Conservation (phyloP, 2,888 invertebrate species). For the Selenia dentaria region DNA sequence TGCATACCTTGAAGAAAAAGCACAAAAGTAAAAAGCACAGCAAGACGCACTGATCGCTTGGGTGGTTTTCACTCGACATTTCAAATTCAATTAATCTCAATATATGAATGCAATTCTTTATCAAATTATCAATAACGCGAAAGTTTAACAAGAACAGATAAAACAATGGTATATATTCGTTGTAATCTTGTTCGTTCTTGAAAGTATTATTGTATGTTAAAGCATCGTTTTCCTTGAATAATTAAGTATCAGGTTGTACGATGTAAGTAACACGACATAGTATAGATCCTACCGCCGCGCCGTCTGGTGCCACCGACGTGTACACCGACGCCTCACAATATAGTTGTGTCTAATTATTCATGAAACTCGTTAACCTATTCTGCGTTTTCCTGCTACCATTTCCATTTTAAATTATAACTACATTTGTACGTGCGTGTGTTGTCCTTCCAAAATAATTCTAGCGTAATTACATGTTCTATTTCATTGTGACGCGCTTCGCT, state of each 20-base stretch:
- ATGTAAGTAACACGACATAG: slow-evolving; percentile 24
- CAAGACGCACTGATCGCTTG: too few relatives aligned
- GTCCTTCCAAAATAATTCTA: slow-evolving; percentile 49
- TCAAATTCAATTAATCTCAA: too few relatives aligned
- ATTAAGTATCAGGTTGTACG: not conserved
- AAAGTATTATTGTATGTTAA: not conserved
- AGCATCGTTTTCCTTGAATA: slow-evolving; percentile 1
- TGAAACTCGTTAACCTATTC: slow-evolving; percentile 51
- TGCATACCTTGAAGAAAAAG: too few relatives aligned
- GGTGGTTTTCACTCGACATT: too few relatives aligned
- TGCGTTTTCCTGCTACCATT: slow-evolving; percentile 46
- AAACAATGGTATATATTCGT: too few relatives aligned
- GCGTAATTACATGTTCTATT: slow-evolving; percentile 45
- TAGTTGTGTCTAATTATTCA: slow-evolving; percentile 56
- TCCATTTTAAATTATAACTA: slow-evolving; percentile 55
- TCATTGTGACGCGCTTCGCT: slow-evolving; percentile 58
- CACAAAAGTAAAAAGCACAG: too few relatives aligned
- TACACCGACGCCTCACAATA: slow-evolving; percentile 46
- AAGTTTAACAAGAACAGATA: too few relatives aligned
- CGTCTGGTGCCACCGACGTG: slow-evolving; percentile 23
- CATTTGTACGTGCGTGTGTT: slow-evolving; percentile 43
- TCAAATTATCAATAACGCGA: too few relatives aligned
- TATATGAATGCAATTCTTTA: too few relatives aligned
- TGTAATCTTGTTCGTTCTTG: too few relatives aligned
- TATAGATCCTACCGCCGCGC: slow-evolving; percentile 24